These are phyloP conservation scores for Sebastes vulpes DNA, from an alignment of 2,797 vertebrate genomes.

Conservation along the genomic window DNA sequence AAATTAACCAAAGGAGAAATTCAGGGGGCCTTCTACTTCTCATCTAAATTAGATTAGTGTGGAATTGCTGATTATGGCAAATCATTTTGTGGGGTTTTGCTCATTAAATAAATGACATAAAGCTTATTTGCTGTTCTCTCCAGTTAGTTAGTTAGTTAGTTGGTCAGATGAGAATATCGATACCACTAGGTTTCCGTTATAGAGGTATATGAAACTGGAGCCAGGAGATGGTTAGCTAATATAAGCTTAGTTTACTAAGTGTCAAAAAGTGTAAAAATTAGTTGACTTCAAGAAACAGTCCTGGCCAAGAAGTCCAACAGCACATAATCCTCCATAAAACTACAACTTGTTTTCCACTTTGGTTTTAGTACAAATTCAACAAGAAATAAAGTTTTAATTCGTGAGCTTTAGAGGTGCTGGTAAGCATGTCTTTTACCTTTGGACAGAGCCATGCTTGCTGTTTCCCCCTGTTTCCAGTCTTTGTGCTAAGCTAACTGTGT, in stretches of 20 bases:
- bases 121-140: background rate
- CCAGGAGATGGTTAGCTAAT: background rate
- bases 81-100: background rate
- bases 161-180: background rate
- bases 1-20: background rate
- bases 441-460: background rate
- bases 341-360: too few relatives aligned
- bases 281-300: background rate
- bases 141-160: background rate
- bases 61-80: background rate
- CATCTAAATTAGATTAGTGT: background rate
- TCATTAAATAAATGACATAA: slow-evolving; percentile 3
- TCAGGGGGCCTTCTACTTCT: background rate
- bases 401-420: too few relatives aligned
- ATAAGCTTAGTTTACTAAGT: background rate
- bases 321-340: too few relatives aligned
- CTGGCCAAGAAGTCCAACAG: too few relatives aligned
- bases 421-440: too few relatives aligned
- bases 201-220: background rate
- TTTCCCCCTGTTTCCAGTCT: background rate
- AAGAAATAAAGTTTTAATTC: too few relatives aligned
- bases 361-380: too few relatives aligned
- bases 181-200: background rate
- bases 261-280: background rate
- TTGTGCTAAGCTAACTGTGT: background rate